These are phyloP conservation scores for Macropus fuliginosus DNA, from an alignment of 2,797 vertebrate genomes.

Conservation along the genomic window DNA sequence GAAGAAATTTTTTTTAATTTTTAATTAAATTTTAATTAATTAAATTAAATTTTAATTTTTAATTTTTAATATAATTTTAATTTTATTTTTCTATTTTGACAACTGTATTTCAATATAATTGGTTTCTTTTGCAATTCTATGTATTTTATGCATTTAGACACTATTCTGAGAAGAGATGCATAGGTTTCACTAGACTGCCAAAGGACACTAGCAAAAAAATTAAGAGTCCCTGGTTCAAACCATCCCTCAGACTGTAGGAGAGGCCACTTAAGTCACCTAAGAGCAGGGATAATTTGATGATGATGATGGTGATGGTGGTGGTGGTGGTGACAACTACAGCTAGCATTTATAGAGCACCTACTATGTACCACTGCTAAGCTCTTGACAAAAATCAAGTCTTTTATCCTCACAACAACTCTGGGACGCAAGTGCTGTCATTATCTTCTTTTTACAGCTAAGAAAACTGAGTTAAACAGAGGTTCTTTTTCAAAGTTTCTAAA, in stretches of 20 bases:
- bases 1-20: too few relatives aligned
- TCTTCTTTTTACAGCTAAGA: neutral
- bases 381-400: neutral
- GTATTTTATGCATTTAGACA: neutral
- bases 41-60: too few relatives aligned
- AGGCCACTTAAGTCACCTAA: neutral
- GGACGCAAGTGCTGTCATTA: neutral
- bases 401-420: neutral
- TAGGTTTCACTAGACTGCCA: neutral
- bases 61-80: neutral
- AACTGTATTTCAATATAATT: neutral
- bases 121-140: neutral
- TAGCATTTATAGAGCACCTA: neutral
- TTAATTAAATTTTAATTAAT: too few relatives aligned
- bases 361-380: neutral
- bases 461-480: neutral
- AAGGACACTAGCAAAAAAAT: neutral
- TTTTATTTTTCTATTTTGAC: neutral
- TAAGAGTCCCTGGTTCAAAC: neutral
- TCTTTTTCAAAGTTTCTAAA: neutral
- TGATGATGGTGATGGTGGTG: neutral
- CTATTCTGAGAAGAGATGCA: neutral
- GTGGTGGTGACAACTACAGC: neutral
- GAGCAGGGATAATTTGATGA: neutral
- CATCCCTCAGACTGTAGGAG: neutral